Conservation (phyloP, 2,888 invertebrate genomes). For the Caenorhabditis sp. region DNA sequence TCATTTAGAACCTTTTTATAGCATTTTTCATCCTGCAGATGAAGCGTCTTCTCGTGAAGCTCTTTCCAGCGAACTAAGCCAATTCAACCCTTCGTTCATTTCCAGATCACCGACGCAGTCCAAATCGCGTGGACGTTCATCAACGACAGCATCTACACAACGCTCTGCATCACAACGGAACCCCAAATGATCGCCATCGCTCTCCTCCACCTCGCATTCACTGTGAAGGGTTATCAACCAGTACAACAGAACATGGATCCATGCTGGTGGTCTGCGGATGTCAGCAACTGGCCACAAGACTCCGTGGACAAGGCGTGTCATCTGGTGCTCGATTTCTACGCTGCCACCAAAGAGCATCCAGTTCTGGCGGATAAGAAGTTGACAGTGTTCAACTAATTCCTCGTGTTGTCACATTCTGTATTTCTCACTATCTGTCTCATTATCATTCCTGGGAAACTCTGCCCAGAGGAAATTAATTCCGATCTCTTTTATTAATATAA, state of each 20-base stretch:
- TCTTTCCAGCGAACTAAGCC: no score
- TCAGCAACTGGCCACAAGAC: slow-evolving; percentile 60
- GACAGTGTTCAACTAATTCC: neutral
- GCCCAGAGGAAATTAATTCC: neutral
- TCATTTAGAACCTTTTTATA: no score
- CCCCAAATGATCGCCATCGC: slow-evolving; percentile 95
- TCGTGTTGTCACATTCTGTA: neutral
- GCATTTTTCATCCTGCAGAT: no score
- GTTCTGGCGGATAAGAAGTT: slow-evolving; percentile 35
- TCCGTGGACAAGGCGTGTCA: slow-evolving; percentile 61
- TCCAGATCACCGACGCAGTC: slow-evolving; percentile 87
- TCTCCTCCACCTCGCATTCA: slow-evolving; percentile 96
- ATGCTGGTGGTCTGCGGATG: slow-evolving; percentile 61
- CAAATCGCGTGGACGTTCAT: slow-evolving; percentile 99
- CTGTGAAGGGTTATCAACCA: slow-evolving; percentile 87
- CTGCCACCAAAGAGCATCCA: slow-evolving; percentile 58
- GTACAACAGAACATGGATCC: slow-evolving; percentile 45
- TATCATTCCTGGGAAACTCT: neutral
- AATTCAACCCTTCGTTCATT: neutral
- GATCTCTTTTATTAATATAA: slow-evolving; percentile 8
- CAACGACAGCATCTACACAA: slow-evolving; percentile 97
- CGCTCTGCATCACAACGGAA: slow-evolving; percentile 97
- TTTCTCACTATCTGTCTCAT: neutral
- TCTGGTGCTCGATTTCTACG: slow-evolving; percentile 61
- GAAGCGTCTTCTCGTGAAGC: no score